Evolutionary conservation across 2,113 vertebrate species (phyloP), one percentile per base, ranked within the genome.

Genomic region (Podarcis raffonei): DNA sequence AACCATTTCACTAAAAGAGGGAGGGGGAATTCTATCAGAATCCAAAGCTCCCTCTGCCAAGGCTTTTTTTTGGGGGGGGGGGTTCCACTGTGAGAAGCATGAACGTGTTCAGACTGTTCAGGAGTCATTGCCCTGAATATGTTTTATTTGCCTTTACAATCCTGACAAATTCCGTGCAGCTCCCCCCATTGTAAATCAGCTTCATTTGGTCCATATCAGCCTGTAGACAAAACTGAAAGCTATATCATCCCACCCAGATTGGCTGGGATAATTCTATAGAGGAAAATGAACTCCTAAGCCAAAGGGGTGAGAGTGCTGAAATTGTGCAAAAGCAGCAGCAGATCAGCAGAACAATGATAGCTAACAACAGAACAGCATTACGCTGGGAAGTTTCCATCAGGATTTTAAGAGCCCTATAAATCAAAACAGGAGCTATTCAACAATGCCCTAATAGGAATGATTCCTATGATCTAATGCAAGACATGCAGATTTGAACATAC

Each of bases 1-100:
- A 94, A 86, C 90, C 86, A 95, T 94, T 93, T 94, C 94, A 89
- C 81, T 11, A 79, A 77, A 77, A 25, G 42, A 48, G 42, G 42
- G 8, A 48, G 8, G 37, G 3, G 7, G 8, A 77, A 77, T 42
- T 42, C 39, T 76, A 23, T n/a, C 27, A 53, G 4, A 48, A 79
- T 79, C 2, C 37, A 76, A 39, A 8, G 16, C 22, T 2, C 39
- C 3, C 35, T 23, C 37, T 5, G 6, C 18, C 53, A 30, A 4
- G 59, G 16, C 18, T 18, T 62, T 59, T 59, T 48, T 48, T 48
- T 9, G 1, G 42, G 11, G 48, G 48, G 59, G 27, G 13, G 42
- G 42, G 3, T n/a, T 53, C 48, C 30, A 16, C 42, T 25, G 22
- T 79, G 25, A 53, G 48, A 30, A 4, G 11, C 39, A 48, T 9